Evolutionary conservation across 1,140 invertebrate genomes (phyloP), one percentile per base, ranked within the genome.

Genomic region (Drosophila bocqueti): DNA sequence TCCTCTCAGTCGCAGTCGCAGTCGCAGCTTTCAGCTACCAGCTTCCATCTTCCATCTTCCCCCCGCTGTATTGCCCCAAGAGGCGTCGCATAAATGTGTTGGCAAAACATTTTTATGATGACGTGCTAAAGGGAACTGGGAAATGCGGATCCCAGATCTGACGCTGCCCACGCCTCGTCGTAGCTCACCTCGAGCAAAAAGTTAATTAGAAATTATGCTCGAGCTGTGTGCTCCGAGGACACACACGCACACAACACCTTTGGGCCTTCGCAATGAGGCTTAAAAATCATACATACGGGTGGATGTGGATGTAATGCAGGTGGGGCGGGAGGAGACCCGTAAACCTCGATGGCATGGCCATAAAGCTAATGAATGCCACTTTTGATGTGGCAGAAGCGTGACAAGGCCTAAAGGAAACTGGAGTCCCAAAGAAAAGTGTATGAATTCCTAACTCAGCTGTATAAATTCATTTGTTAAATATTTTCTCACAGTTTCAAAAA

Each of bases 191-290:
- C 57, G 79, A 85, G 85, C 81, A 81, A 79, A 90, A 89, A 89
- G 84, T 89, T 89, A 89, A 89, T 89, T 89, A 89, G 85, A 89
- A 89, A 89, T 89, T 90, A 89, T 89, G 85, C 84, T 75, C 76
- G 76, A 68, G 80, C 76, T 87, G 80, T 50, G 83, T 52, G 62
- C 64, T 66, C 61, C 13, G 55, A 63, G 60, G 47, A 64, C 64
- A 69, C 49, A 40, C 13, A 34, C 31, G 18, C 62, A 38, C 62
- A 79, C 60, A 79, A 64, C 71, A 83, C 76, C 76, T 83, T 79
- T 79, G 75, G 80, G 80, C 65, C 65, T 42, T 60, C 36, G 36
- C 71, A 75, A 72, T 74, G 64, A 50, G 67, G 81, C 68, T 82
- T 60, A 82, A 68, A 82, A 76, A 43, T 40, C 63, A 68, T 81